A percentile compares a stretch with the other conserved stretches of the same genome.
Conservation (phyloP, 2,888 invertebrate species). For the Meganola albula region DNA sequence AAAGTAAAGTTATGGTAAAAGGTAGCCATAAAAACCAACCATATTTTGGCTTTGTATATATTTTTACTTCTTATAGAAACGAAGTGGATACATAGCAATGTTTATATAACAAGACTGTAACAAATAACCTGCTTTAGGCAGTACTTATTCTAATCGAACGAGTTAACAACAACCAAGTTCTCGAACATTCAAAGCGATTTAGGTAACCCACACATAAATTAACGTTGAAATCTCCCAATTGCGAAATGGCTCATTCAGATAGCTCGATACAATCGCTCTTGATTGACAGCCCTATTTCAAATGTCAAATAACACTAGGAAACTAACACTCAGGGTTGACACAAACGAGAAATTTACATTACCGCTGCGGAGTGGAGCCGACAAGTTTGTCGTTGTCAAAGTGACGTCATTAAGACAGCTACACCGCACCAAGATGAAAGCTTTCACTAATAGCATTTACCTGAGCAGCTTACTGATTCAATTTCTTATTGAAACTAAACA, state of each 20-base stretch:
- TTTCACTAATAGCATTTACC: conserved; percentile 30
- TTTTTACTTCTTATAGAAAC: too few relatives aligned
- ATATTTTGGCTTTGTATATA: too few relatives aligned
- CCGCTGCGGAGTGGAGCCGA: conserved; percentile 40
- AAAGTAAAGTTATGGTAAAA: too few relatives aligned
- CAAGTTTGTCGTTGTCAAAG: conserved; percentile 57
- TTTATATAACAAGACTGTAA: too few relatives aligned
- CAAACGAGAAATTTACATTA: conserved; percentile 52
- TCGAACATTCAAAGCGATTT: too few relatives aligned
- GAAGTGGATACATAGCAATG: too few relatives aligned
- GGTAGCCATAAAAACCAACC: too few relatives aligned
- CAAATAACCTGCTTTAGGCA: too few relatives aligned
- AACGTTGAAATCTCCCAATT: conserved; percentile 25
- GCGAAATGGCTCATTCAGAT: conserved; percentile 32
- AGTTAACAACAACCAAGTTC: too few relatives aligned
- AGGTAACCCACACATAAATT: conserved; percentile 27
- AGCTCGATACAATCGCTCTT: conserved; percentile 34
- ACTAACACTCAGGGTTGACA: conserved; percentile 41
- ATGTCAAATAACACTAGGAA: conserved; percentile 50
- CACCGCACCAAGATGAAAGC: conserved; percentile 36
- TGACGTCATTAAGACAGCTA: conserved; percentile 53
- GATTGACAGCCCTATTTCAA: conserved; percentile 55
- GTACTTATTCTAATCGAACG: too few relatives aligned
- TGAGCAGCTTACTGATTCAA: conserved; percentile 1
- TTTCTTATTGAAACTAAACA: too few relatives aligned